Percentiles rank a stretch among this genome's conserved stretches.
Evolutionary conservation across 2,113 vertebrate species (phyloP).

Genomic region (Ceuthmochares aereus): DNA sequence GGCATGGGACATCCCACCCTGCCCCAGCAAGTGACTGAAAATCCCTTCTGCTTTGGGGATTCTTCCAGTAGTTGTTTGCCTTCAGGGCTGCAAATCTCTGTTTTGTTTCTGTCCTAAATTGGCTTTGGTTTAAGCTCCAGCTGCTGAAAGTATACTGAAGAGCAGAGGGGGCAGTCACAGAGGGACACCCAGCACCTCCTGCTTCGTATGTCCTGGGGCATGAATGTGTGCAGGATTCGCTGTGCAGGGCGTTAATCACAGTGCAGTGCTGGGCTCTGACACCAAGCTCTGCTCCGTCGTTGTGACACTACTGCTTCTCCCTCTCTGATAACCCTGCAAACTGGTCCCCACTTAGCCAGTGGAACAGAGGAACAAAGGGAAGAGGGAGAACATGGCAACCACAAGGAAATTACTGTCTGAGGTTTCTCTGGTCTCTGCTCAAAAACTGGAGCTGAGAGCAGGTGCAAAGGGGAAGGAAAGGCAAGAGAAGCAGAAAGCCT

Average conservation of each 20-base stretch:
- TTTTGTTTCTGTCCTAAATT: background rate
- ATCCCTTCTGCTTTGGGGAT: background rate
- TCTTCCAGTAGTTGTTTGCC: background rate
- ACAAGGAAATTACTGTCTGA: background rate
- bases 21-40: background rate
- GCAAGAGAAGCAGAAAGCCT: background rate
- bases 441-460: background rate
- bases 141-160: background rate
- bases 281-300: background rate
- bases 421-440: background rate
- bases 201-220: too few relatives aligned
- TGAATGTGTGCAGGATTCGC: background rate
- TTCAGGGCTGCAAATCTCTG: background rate
- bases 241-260: background rate
- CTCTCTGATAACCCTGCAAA: background rate
- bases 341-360: background rate
- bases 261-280: background rate
- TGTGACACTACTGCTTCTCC: background rate
- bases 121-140: background rate
- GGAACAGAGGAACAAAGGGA: background rate
- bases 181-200: background rate
- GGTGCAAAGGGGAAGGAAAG: background rate
- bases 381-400: background rate
- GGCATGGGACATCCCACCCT: background rate
- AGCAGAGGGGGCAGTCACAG: background rate